A percentile compares a stretch with the other conserved stretches of the same genome.
These are phyloP conservation scores for Myrmecophaga tridactyla DNA, from an alignment of 2,113 vertebrate genomes.

Conservation along the genomic window DNA sequence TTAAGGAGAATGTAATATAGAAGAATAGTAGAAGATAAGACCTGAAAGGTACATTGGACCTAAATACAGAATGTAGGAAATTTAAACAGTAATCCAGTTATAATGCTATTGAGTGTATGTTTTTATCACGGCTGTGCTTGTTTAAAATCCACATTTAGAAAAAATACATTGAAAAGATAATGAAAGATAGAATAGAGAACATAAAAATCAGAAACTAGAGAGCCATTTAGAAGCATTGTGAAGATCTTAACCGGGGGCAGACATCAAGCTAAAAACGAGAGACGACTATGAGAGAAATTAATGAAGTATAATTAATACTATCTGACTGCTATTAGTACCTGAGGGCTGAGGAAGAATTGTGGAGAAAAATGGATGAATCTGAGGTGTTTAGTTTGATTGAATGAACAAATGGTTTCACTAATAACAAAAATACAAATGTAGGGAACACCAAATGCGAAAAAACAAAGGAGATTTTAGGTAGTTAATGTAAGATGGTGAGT, in stretches of 20 bases:
- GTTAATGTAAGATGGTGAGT: neutral
- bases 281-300: neutral
- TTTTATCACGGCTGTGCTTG: neutral
- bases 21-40: neutral
- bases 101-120: neutral
- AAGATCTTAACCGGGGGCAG: neutral
- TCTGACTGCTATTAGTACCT: neutral
- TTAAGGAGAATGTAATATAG: neutral
- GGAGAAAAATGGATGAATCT: neutral
- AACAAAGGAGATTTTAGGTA: neutral
- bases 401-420: neutral
- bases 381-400: neutral
- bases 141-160: conserved; percentile 13
- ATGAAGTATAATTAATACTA: neutral
- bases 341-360: neutral
- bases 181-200: neutral
- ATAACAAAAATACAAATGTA: neutral
- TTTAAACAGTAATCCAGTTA: neutral
- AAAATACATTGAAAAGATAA: neutral
- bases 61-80: neutral
- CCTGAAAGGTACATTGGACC: neutral
- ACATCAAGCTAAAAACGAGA: neutral
- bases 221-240: neutral
- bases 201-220: neutral
- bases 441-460: neutral